Evolutionary conservation across 2,113 vertebrate species (phyloP), one percentile per base, ranked within the genome.

Genomic region (Microtus pennsylvanicus): DNA sequence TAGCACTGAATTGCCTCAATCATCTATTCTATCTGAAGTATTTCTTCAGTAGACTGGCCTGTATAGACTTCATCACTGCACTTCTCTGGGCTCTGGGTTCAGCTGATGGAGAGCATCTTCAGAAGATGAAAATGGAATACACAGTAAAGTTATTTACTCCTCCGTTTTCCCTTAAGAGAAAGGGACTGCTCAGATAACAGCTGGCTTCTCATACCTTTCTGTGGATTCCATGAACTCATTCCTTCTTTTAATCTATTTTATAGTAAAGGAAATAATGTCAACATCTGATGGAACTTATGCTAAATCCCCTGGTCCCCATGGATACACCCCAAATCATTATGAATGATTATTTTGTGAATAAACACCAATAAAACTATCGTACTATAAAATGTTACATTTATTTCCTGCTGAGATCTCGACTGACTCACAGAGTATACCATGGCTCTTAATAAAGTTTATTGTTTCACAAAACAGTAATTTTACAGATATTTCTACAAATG

Each of bases 401-500:
- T 92, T 95, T 88, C 21, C 47, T 85, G 22, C 58, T 92, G 10
- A 55, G 17, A 58, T 76, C 16, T 35, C 69, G 63, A 74, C 82
- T 85, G 58, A 69, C 22, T 38, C n/a, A 65, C 30, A 65, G 14
- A 65, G 7, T 70, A 94, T 70, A 28, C 2, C 28, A 21, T 24
- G 42, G 30, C n/a, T 88, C 11, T 38, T 85, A 85, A 75, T 87
- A 55, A 97, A 90, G 5, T 2, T 90, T 58, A 78, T 52, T 14
- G 89, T 52, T 93, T 83, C 85, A 89, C 35, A 80, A 87, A 17
- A 69, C 42, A 35, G 26, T 65, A 72, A 82, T 19, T 69, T 14
- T 83, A 58, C 96, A 88, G 24, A 85, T 75, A 80, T 52, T 94
- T 50, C 0, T 76, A 7, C 55, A 75, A 95, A 75, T 90, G 50